phyloP scores from a whole-genome alignment of 2,888 invertebrate species.

The Ligdia adustata region DNA sequence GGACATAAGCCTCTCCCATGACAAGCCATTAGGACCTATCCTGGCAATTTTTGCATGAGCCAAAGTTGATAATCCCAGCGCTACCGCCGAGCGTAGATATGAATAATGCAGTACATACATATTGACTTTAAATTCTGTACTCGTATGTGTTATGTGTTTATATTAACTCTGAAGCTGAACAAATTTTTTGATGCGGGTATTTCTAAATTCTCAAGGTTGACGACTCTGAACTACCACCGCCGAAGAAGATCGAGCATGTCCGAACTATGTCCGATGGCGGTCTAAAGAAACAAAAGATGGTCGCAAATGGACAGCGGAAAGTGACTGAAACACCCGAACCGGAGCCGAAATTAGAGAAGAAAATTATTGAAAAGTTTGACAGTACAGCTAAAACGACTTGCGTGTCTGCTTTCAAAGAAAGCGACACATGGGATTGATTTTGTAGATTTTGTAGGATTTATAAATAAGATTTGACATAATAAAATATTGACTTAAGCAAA shows the following conservation, averaged over 20 bases:
- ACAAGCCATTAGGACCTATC: no score
- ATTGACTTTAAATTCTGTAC: no score
- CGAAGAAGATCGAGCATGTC: conserved; percentile 54
- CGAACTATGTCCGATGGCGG: conserved; percentile 38
- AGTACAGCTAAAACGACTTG: conserved; percentile 51
- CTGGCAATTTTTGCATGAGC: no score
- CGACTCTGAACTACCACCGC: conserved; percentile 56
- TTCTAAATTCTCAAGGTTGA: conserved; percentile 51
- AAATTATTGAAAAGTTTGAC: conserved; percentile 53
- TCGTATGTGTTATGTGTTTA: no score
- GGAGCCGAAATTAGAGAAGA: conserved; percentile 38
- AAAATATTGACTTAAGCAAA: not conserved
- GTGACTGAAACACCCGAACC: conserved; percentile 32
- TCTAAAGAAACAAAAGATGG: conserved; percentile 36
- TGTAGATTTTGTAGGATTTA: conserved; percentile 32
- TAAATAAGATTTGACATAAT: conserved; percentile 32
- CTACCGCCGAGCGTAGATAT: no score
- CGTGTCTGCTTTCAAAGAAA: conserved; percentile 70
- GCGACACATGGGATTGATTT: conserved; percentile 71
- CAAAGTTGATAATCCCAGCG: no score
- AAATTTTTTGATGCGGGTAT: not conserved
- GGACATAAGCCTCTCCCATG: no score
- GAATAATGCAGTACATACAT: no score
- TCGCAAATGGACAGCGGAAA: conserved; percentile 50
- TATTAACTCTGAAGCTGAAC: no score